phyloP scores from a whole-genome alignment of 2,113 vertebrate species.

The Pituophis catenifer region DNA sequence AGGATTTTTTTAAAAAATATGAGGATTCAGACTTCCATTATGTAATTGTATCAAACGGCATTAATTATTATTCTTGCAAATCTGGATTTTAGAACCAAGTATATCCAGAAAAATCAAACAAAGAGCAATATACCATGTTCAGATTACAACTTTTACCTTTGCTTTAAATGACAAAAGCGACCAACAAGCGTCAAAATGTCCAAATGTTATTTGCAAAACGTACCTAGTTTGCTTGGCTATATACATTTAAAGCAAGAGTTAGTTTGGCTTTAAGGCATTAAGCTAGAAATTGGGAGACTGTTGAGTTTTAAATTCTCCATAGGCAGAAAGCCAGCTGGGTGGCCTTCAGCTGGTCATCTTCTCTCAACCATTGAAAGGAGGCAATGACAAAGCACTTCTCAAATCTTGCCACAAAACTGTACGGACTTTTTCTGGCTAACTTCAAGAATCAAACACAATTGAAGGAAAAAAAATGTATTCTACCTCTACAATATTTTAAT shows the following conservation, averaged over 20 bases:
- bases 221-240: constrained; percentile 18
- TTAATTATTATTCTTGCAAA: background rate
- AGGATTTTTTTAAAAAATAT: background rate
- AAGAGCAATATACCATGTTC: constrained; percentile 1
- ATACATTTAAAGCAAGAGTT: background rate
- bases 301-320: background rate
- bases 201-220: constrained; percentile 34
- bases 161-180: constrained; percentile 47
- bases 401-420: background rate
- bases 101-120: background rate
- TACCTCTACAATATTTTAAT: no score
- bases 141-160: constrained; percentile 3
- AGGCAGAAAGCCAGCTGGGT: background rate
- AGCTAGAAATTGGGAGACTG: background rate
- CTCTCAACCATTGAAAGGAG: background rate
- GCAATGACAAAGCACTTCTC: background rate
- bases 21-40: background rate
- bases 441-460: background rate
- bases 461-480: background rate
- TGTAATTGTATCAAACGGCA: background rate
- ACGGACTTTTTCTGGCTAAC: background rate
- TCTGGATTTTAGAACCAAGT: constrained; percentile 5
- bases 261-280: background rate
- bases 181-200: constrained; percentile 44
- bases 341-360: background rate